phyloP scores from a whole-genome alignment of 1,140 invertebrate species.

The Diachasmimorpha longicaudata region DNA sequence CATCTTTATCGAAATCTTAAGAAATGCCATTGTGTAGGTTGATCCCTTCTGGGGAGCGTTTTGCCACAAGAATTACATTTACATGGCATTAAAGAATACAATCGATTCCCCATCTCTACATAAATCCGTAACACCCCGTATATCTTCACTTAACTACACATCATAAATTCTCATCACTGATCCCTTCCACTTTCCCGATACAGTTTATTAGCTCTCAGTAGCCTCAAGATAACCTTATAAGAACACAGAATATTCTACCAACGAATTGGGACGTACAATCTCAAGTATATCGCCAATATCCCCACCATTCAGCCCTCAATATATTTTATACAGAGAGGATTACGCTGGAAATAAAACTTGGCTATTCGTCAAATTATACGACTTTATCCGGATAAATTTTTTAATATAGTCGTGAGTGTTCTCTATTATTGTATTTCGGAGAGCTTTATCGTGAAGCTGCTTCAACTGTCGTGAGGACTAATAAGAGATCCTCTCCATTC shows the following conservation, averaged over 20 bases:
- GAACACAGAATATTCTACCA: neutral
- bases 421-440: neutral
- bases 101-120: too few relatives aligned
- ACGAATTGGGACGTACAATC: neutral
- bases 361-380: neutral
- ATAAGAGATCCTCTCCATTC: too few relatives aligned
- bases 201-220: neutral
- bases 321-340: neutral
- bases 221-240: neutral
- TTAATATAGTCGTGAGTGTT: neutral
- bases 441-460: neutral
- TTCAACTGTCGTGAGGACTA: neutral
- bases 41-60: too few relatives aligned
- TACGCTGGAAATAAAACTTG: neutral
- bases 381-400: neutral
- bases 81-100: too few relatives aligned
- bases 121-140: too few relatives aligned
- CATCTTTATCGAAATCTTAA: too few relatives aligned
- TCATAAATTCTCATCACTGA: too few relatives aligned
- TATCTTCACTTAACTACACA: too few relatives aligned
- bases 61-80: too few relatives aligned
- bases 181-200: neutral
- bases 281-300: neutral
- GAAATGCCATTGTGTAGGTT: too few relatives aligned
- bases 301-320: neutral